Base-by-base conservation (phyloP, 1,140 invertebrate species). In the Ptiloglossa arizonensis region DNA sequence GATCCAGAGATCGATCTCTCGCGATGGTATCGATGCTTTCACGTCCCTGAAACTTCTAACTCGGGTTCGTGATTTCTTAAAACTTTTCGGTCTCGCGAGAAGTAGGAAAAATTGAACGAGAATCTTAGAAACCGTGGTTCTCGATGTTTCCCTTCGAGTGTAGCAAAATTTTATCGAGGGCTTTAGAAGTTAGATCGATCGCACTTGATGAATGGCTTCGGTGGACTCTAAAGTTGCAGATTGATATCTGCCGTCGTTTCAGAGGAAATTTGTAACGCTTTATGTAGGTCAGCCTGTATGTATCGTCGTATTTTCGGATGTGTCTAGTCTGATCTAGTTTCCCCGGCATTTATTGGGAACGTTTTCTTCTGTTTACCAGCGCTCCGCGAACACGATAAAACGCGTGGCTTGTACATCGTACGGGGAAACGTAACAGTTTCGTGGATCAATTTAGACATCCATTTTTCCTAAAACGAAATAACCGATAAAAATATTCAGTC, bases 271-370 rank as follows among this genome's bases (percentile, higher is more conserved):
- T 50, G 46, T n/a, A 52, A 52, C n/a, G n/a, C n/a, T 24, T n/a
- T 22, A 52, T 52, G 8, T 22, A 9, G 50, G 50, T 24, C 50
- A 52, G n/a, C 0, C n/a, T 24, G 50, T 24, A 24, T n/a, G 19
- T 52, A 11, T 57, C 38, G 52, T 24, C 9, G 67, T 57, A 29
- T 29, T 41, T 57, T 54, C 24, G 35, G 35, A 3, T 35, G 17
- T 11, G 32, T 69, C 35, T 27, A 5, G 52, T 57, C 48, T 19
- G 52, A 32, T 38, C 35, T 24, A 35, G 32, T 15, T 41, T 41
- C 41, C 41, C n/a, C 41, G 13, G 56, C 67, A 17, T 69, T 69
- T 27, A 54, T 56, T n/a, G 66, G 32, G 52, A 68, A 35, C 15
- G 22, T 11, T 22, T 35, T 29, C 35, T 41, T 5, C 67, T 15